Base-by-base conservation (phyloP, 37 sponge, comb jelly and placozoan genomes). In the Cladorhizidae sp. region DNA sequence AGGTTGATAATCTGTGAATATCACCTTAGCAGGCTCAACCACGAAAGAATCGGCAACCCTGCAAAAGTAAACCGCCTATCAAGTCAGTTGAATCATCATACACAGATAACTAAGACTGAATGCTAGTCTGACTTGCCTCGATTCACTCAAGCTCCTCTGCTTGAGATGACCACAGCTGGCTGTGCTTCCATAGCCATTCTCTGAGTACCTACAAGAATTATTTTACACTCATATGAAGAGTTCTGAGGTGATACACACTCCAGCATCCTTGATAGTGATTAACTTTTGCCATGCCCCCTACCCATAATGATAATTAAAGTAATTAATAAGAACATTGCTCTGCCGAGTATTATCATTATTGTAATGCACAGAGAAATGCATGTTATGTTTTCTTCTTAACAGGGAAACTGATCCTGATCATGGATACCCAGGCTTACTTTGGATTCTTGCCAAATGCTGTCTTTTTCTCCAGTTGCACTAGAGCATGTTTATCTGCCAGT, bases 1-100 rank as follows among this genome's bases (percentile, higher is more conserved):
- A 1, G 58, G 56, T 35, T 75, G 61, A 59, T 93, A 93, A n/a
- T 81, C 72, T 18, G 76, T 57, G 65, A 89, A 93, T 11, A 86
- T 56, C 35, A 93, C 80, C 62, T 83, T 80, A 64, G 22, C 38
- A 32, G 93, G 93, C 57, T 89, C 87, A 69, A 90, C 78, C 12
- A 79, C 41, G 73, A 93, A 86, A 0, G 62, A 83, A 55, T 40
- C 35, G 2, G 45, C 23, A 41, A 2, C 37, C 71, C 71, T 71
- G 37, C 26, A 22, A 54, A 15, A 26, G 18, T 32, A 50, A 28
- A 22, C 55, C 3, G 37, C 2, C 26, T 7, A 67, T n/a, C n/a
- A n/a, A n/a, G n/a, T 5, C 49, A 45, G 49, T 12, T 12, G 49
- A 45, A 45, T 45, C 49, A 45, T 45, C 8, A 45, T 12, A 45